Conservation (phyloP, 2,888 invertebrate genomes). For the Eueremaeus valkanovi region DNA sequence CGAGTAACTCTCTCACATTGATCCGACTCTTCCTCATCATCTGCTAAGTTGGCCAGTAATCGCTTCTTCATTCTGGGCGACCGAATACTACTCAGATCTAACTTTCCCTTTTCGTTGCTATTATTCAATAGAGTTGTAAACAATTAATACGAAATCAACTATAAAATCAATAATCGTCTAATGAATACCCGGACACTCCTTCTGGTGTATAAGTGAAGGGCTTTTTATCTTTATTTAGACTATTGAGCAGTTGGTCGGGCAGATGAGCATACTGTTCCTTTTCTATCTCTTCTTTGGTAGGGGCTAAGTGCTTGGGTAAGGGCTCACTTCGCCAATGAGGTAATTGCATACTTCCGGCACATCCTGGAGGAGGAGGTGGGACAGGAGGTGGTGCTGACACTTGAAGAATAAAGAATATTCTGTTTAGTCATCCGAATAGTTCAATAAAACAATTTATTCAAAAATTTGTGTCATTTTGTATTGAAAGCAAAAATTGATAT, state of each 20-base stretch:
- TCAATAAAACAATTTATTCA: background rate
- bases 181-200: conserved; percentile 29
- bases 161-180: background rate
- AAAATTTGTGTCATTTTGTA: too few relatives aligned
- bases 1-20: conserved; percentile 48
- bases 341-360: conserved; percentile 39
- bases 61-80: conserved; percentile 84
- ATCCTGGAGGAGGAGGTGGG: conserved; percentile 54
- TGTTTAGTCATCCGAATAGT: too few relatives aligned
- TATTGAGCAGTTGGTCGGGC: conserved; percentile 83
- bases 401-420: too few relatives aligned
- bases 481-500: too few relatives aligned
- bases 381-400: conserved; percentile 56
- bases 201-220: conserved; percentile 89
- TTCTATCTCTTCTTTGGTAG: conserved; percentile 39
- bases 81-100: conserved; percentile 81
- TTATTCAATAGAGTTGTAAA: background rate
- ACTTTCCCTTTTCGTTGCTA: conserved; percentile 61
- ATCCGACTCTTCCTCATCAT: conserved; percentile 42
- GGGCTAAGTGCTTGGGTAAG: background rate
- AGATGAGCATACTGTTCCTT: conserved; percentile 43
- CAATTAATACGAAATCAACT: background rate
- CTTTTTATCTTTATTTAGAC: conserved; percentile 76
- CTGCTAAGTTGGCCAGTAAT: conserved; percentile 51
- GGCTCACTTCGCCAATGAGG: conserved; percentile 43